Evolutionary conservation across 2,113 vertebrate species (phyloP), one percentile per base, ranked within the genome.

Genomic region (Neoarius graeffei): DNA sequence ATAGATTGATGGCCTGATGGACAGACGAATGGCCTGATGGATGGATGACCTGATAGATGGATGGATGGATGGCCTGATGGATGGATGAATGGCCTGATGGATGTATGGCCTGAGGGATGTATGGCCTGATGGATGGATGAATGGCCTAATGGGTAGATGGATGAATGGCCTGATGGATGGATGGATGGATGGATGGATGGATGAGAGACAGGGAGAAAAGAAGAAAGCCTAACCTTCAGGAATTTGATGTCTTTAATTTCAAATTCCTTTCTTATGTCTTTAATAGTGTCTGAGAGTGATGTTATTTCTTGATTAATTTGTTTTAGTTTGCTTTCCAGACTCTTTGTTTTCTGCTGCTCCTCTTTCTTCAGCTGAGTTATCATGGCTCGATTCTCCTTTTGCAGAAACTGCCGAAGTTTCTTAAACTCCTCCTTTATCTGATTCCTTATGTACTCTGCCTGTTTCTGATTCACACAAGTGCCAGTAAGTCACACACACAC

Each of bases 321-420:
- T 25, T 67, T 0, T 7, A 87, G 48, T 81, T 69, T 77, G 5
- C 81, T 11, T 84, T 71, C 56, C 48, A 90, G 8, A 60, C 27
- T 9, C 77, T 81, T 1, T 81, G 20, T 66, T 81, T 85, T 87
- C 48, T 59, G 5, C 23, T 25, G 14, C 19, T 76, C 30, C 35
- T 90, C 89, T 10, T 62, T 1, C 0, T 9, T 57, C 54, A 90
- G 50, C 25, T 42, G 57, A 30, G 17, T 80, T 13, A 85, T 23
- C 77, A 87, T 66, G 83, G 76, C 42, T 62, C 1, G 14, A 54
- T 88, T 77, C 74, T 87, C 86, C 66, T 59, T 30, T 10, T 66
- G 48, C 19, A 90, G 30, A 79, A 88, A 87, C 82, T 81, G 56
- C 2, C 48, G 76, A 85, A 90, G 86, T 54, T 50, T 83, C 10